phyloP scores from a whole-genome alignment of 2,113 vertebrate genomes.

The human (Homo sapiens) region DNA sequence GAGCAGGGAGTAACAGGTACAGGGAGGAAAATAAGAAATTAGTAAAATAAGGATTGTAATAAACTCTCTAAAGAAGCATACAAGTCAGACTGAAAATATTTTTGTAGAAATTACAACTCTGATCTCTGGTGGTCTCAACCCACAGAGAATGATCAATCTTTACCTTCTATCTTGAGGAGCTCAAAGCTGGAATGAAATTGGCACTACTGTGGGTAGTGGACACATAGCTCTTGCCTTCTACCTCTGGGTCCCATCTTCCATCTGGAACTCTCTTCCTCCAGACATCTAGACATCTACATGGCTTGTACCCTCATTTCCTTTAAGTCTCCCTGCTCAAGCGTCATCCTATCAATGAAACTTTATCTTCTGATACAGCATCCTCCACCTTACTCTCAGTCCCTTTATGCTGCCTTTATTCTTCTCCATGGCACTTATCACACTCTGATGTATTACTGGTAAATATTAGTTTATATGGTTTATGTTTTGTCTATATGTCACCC shows the following conservation, averaged over 20 bases:
- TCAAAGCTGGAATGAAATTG: background rate
- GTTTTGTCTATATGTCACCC: background rate
- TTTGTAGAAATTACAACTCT: slow-evolving; percentile 50
- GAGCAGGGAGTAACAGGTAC: background rate
- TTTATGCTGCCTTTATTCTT: background rate
- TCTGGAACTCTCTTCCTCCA: background rate
- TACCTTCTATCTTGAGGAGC: background rate
- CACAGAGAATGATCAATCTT: background rate
- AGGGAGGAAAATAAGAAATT: slow-evolving; percentile 26
- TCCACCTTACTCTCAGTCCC: background rate
- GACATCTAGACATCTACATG: background rate
- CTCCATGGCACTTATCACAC: background rate
- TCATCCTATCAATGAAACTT: background rate
- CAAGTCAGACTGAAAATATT: background rate
- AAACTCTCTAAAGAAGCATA: background rate
- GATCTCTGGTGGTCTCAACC: background rate
- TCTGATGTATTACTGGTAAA: background rate
- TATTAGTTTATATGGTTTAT: background rate
- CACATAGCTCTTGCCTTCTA: background rate
- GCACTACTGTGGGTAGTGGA: background rate
- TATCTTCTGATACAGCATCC: background rate
- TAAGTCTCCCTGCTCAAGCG: background rate
- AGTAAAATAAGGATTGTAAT: slow-evolving; percentile 25
- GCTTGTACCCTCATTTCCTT: background rate
- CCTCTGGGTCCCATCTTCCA: background rate